phyloP scores from a whole-genome alignment of 2,113 vertebrate species.

The Tychaedon coryphoeus region DNA sequence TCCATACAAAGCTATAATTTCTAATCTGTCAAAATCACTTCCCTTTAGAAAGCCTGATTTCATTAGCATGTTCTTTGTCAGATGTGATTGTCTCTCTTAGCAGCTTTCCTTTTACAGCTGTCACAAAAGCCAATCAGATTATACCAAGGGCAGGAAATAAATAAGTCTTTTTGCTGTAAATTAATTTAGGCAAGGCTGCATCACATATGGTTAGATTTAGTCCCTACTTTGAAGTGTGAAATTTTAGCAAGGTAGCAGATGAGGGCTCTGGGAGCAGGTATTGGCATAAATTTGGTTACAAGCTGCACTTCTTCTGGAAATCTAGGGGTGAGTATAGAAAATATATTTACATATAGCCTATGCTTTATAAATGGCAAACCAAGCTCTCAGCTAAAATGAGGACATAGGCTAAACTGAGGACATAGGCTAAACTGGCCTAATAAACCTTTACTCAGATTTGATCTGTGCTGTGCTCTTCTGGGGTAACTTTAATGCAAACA shows the following conservation, averaged over 20 bases:
- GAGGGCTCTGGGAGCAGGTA: constrained; percentile 17
- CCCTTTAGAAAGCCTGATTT: constrained; percentile 71
- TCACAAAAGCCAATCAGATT: constrained; percentile 69
- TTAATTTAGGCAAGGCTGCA: constrained; percentile 56
- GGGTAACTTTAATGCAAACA: background rate
- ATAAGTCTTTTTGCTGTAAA: constrained; percentile 48
- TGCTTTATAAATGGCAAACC: background rate
- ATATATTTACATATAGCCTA: background rate
- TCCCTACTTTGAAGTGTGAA: background rate
- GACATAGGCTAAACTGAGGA: background rate
- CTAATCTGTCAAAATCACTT: constrained; percentile 77
- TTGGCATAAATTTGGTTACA: background rate
- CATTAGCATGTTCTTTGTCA: constrained; percentile 70
- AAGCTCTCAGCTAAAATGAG: background rate
- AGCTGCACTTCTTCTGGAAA: background rate
- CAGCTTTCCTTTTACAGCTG: constrained; percentile 58
- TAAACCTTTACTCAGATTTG: background rate
- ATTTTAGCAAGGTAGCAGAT: constrained; percentile 8
- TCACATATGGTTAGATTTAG: constrained; percentile 1
- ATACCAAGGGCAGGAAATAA: constrained; percentile 65
- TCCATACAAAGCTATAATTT: constrained; percentile 71
- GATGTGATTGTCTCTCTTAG: constrained; percentile 66
- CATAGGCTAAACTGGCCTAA: background rate
- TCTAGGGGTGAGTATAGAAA: background rate
- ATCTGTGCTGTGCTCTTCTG: background rate